These are phyloP conservation scores for Exephanes ischioxanthus DNA, from an alignment of 2,888 invertebrate genomes.

Conservation along the genomic window DNA sequence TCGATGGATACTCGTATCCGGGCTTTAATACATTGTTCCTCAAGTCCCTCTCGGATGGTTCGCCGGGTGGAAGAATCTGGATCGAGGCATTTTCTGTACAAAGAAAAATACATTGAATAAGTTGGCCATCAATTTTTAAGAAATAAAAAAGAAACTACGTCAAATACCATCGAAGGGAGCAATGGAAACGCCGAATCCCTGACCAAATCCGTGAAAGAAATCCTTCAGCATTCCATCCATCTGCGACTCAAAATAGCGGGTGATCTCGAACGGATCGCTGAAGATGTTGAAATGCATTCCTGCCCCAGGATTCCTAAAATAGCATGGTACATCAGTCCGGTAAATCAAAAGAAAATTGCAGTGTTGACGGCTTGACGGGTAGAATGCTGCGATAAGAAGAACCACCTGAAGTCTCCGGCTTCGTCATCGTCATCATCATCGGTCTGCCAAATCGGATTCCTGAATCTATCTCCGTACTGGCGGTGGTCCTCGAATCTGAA, in stretches of 20 bases:
- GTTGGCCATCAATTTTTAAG: neutral
- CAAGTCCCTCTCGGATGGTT: conserved; percentile 64
- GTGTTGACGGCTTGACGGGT: neutral
- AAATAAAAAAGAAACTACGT: neutral
- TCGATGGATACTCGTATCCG: conserved; percentile 80
- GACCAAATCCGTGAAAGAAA: conserved; percentile 81
- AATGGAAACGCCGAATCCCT: conserved; percentile 55
- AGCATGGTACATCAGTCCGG: neutral
- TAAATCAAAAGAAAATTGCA: conserved; percentile 16
- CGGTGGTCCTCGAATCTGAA: conserved; percentile 71
- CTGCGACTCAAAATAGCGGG: conserved; percentile 88
- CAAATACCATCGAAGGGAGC: conserved; percentile 57
- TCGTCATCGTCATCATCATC: conserved; percentile 81
- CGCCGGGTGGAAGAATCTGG: conserved; percentile 64
- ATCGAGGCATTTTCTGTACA: conserved; percentile 55
- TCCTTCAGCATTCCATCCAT: conserved; percentile 87
- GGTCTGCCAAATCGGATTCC: conserved; percentile 82
- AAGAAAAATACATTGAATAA: neutral
- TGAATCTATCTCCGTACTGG: conserved; percentile 75
- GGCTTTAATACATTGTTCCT: conserved; percentile 79
- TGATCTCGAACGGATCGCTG: conserved; percentile 87
- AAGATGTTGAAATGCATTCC: conserved; percentile 86
- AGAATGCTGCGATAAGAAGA: neutral
- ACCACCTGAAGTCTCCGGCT: conserved; percentile 78
- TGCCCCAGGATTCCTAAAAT: conserved; percentile 60